Evolutionary conservation across 1,140 invertebrate genomes (phyloP).

Genomic region (Orchestia grillus): DNA sequence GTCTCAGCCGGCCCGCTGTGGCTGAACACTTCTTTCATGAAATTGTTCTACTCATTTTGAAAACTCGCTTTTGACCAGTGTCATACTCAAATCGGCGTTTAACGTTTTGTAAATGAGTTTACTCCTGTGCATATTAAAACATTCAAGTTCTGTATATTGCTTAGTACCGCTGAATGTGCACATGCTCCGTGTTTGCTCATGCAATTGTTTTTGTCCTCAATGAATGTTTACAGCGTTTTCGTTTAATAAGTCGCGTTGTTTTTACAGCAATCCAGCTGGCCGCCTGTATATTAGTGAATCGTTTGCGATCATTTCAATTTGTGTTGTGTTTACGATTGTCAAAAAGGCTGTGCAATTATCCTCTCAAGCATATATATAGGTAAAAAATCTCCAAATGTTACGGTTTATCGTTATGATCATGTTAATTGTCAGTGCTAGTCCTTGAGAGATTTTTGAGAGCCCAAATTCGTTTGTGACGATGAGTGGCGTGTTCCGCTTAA

Average conservation of each 20-base stretch:
- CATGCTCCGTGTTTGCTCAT: not conserved
- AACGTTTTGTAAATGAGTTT: not conserved
- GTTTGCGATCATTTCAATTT: not conserved
- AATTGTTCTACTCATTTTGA: not conserved
- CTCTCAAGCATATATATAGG: not conserved
- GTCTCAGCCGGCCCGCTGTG: too few relatives aligned
- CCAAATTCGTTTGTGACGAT: too few relatives aligned
- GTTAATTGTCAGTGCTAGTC: too few relatives aligned
- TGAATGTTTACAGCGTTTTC: not conserved
- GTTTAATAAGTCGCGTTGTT: not conserved
- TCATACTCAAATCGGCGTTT: not conserved
- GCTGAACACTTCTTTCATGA: not conserved
- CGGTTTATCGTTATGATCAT: too few relatives aligned
- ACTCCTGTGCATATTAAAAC: not conserved
- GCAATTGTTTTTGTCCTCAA: not conserved
- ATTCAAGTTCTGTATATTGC: not conserved
- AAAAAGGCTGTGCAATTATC: not conserved
- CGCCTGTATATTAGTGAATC: not conserved
- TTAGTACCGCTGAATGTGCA: not conserved
- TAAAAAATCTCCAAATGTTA: not conserved
- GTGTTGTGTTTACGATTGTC: not conserved
- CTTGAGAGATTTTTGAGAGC: too few relatives aligned
- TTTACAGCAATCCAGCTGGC: not conserved
- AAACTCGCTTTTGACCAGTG: not conserved
- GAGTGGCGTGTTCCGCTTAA: too few relatives aligned